These are phyloP conservation scores for Monochamus saltuarius DNA, from an alignment of 1,140 invertebrate genomes.

Conservation along the genomic window DNA sequence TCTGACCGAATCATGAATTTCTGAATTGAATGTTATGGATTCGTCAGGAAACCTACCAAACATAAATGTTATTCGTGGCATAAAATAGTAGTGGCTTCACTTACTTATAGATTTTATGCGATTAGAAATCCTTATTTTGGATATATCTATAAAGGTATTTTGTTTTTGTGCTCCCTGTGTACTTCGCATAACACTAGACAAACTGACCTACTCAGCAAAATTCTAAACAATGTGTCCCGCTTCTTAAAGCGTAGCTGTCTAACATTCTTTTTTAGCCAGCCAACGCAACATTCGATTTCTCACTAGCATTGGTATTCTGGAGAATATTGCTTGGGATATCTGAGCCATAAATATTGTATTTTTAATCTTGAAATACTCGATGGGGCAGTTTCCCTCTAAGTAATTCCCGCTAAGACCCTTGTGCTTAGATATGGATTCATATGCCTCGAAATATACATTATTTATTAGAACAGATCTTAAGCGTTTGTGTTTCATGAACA, in stretches of 20 bases:
- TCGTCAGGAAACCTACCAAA: too few relatives aligned
- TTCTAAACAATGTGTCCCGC: background rate
- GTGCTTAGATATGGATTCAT: conserved; percentile 3
- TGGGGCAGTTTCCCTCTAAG: conserved; percentile 1
- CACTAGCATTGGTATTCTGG: conserved; percentile 1
- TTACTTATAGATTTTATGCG: too few relatives aligned
- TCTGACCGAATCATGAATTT: too few relatives aligned
- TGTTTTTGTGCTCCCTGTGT: too few relatives aligned
- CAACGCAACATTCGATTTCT: too few relatives aligned
- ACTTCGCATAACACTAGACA: background rate
- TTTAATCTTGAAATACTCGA: conserved; percentile 8
- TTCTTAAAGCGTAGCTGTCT: background rate
- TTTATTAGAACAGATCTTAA: too few relatives aligned
- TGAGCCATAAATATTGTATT: conserved; percentile 8
- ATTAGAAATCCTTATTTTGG: too few relatives aligned
- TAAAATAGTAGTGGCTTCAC: too few relatives aligned
- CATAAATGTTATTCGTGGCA: too few relatives aligned
- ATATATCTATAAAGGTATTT: background rate
- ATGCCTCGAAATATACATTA: conserved; percentile 3
- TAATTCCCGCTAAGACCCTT: background rate
- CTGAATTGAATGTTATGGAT: too few relatives aligned
- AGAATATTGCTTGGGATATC: conserved; percentile 4
- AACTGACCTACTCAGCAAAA: background rate
- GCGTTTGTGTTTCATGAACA: too few relatives aligned
- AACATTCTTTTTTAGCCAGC: background rate